Conservation (phyloP, 2,797 vertebrate genomes). For the Varecia variegata region DNA sequence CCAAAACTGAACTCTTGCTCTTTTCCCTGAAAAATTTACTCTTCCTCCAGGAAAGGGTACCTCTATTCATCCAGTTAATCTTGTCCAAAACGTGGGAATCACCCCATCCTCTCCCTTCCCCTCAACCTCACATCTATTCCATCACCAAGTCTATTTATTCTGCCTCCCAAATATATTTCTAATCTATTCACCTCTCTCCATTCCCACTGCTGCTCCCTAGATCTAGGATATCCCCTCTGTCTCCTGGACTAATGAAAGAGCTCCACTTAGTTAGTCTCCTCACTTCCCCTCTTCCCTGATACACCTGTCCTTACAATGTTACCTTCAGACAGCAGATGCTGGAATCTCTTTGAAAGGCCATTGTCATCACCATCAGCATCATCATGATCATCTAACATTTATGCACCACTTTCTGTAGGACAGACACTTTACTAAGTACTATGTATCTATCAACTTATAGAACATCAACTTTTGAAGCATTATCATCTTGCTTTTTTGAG, state of each 20-base stretch:
- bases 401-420: not conserved
- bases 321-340: not conserved
- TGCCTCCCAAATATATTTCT: conserved; percentile 26
- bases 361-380: not conserved
- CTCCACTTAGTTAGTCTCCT: not conserved
- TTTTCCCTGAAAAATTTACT: not conserved
- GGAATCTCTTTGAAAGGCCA: not conserved
- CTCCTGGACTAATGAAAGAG: not conserved
- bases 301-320: not conserved
- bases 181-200: not conserved
- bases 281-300: not conserved
- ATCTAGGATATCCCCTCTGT: not conserved
- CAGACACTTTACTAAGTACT: not conserved
- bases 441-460: not conserved
- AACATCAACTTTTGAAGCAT: not conserved
- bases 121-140: not conserved
- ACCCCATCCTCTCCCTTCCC: not conserved
- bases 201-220: not conserved
- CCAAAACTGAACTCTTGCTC: not conserved
- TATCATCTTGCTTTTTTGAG: not conserved
- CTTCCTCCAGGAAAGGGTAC: not conserved
- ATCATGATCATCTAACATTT: not conserved
- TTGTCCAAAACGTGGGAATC: not conserved
- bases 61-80: not conserved
- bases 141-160: not conserved